Conservation (phyloP, 2,797 vertebrate genomes). For the Rhinichthys osculus region DNA sequence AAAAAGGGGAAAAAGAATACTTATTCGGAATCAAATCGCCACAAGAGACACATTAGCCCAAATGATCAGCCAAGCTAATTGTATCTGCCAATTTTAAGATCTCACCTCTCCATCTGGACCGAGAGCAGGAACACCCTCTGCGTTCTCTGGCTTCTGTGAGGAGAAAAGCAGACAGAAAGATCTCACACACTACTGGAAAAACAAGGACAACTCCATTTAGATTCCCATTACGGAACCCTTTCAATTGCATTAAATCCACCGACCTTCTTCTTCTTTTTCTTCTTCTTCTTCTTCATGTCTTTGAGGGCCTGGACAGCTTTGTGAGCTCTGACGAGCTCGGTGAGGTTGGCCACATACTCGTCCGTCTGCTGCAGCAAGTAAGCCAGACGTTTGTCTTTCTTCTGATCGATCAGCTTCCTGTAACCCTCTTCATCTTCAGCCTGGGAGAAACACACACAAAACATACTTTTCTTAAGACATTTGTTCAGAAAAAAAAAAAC, state of each 20-base stretch:
- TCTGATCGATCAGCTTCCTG: conserved; percentile 96
- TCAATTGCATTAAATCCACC: not conserved
- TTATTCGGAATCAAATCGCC: not conserved
- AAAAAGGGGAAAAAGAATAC: too few species aligned
- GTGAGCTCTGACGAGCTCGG: conserved; percentile 93
- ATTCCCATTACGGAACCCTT: not conserved
- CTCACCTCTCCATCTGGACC: conserved; percentile 94
- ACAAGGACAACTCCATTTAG: not conserved
- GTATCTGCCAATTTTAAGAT: not conserved
- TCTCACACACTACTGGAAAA: not conserved
- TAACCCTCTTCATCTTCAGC: conserved; percentile 97
- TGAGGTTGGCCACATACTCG: conserved; percentile 96
- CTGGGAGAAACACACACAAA: conserved; percentile 67
- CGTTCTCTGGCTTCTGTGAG: conserved; percentile 85
- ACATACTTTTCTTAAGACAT: not conserved
- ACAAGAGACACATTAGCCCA: not conserved
- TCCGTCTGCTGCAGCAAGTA: conserved; percentile 97
- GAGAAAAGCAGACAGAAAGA: conserved; percentile 22
- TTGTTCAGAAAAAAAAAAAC: not conserved
- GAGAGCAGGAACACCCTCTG: conserved; percentile 82
- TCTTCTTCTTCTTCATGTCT: conserved; percentile 91
- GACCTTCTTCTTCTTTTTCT: conserved; percentile 89
- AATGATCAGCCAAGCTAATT: not conserved
- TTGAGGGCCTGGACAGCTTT: conserved; percentile 95
- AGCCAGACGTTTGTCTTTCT: conserved; percentile 97